phyloP scores from a whole-genome alignment of 2,797 vertebrate species.

The Danionella dracula region DNA sequence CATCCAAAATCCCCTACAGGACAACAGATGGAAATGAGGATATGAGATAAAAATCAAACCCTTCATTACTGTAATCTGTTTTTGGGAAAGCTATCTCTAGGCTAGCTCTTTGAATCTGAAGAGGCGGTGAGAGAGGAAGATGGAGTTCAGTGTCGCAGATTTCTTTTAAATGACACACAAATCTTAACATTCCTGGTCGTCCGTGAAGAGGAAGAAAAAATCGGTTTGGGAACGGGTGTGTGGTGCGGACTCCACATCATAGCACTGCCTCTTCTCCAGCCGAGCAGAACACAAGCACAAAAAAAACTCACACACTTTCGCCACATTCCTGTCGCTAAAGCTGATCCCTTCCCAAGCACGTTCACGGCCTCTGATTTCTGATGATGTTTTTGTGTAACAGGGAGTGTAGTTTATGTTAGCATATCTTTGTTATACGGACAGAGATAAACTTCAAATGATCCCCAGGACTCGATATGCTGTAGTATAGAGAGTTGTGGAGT shows the following conservation, averaged over 20 bases:
- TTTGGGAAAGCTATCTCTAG: conserved; percentile 49
- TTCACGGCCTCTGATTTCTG: conserved; percentile 27
- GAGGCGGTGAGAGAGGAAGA: conserved; percentile 32
- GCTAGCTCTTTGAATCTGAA: conserved; percentile 50
- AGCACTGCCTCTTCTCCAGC: conserved; percentile 24
- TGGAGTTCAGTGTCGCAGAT: conserved; percentile 51
- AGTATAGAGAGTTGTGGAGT: too few relatives aligned
- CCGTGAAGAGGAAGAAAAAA: conserved; percentile 22
- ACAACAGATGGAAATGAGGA: conserved; percentile 70
- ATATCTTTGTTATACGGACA: conserved; percentile 9
- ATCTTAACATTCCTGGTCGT: conserved; percentile 31
- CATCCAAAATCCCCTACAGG: conserved; percentile 54
- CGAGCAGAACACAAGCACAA: conserved; percentile 43
- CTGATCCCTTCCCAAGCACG: conserved; percentile 42
- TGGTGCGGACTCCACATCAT: conserved; percentile 51
- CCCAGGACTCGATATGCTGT: background rate
- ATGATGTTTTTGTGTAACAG: conserved; percentile 4
- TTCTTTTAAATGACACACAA: conserved; percentile 15
- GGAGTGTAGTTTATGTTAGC: background rate
- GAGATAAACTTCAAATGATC: conserved; percentile 4
- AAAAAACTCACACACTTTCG: conserved; percentile 39
- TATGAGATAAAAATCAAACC: conserved; percentile 66
- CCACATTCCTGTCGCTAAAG: conserved; percentile 55
- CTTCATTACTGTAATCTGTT: conserved; percentile 59
- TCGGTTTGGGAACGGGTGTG: background rate